phyloP scores from a whole-genome alignment of 2,888 invertebrate species.

The Lagria hirta region DNA sequence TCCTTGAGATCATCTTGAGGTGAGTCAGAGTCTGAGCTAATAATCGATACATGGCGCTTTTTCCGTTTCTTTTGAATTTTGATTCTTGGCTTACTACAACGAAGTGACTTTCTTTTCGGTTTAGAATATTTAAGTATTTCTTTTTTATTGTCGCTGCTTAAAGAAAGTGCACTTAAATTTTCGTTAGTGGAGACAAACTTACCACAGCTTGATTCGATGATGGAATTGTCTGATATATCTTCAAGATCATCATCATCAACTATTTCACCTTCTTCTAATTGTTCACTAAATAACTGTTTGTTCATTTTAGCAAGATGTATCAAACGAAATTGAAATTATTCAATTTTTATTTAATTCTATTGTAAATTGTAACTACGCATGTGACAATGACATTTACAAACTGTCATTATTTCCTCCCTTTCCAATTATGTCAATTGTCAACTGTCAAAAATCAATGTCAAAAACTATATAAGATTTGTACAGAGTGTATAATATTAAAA shows the following conservation, averaged over 20 bases:
- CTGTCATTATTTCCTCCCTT: too few species aligned
- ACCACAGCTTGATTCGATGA: conserved; percentile 44
- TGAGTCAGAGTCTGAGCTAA: conserved; percentile 41
- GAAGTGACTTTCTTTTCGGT: conserved; percentile 17
- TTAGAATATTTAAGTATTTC: conserved; percentile 19
- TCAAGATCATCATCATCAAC: conserved; percentile 51
- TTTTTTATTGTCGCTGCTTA: conserved; percentile 51
- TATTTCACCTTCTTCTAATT: conserved; percentile 53
- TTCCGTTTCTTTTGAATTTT: conserved; percentile 17
- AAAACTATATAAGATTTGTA: too few species aligned
- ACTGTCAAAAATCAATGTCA: too few species aligned
- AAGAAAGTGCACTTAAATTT: conserved; percentile 52
- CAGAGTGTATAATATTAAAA: too few species aligned
- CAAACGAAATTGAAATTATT: too few species aligned
- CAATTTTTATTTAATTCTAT: too few species aligned
- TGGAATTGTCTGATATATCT: conserved; percentile 52
- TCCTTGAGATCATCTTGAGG: conserved; percentile 32
- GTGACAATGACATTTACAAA: too few species aligned
- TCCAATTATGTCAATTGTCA: too few species aligned
- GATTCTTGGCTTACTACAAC: conserved; percentile 17
- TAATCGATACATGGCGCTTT: conserved; percentile 12
- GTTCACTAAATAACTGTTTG: conserved; percentile 23
- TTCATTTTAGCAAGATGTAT: too few species aligned
- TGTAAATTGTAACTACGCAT: too few species aligned
- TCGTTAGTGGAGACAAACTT: conserved; percentile 50